Evolutionary conservation across 2,888 invertebrate species (phyloP).

Genomic region (Odontocolon sp.): DNA sequence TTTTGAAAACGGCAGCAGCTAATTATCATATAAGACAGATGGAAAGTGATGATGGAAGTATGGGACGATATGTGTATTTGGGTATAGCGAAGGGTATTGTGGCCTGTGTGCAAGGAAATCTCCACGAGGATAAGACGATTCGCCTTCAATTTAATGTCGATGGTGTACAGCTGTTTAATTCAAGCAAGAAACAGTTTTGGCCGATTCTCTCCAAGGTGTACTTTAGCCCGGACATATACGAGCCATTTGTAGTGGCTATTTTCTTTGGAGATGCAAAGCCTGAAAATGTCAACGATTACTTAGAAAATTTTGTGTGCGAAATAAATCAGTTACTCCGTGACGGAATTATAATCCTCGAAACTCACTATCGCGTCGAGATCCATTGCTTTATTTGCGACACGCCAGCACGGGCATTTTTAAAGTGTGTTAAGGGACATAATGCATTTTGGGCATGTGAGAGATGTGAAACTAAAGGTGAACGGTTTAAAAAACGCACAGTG

Average conservation of each 20-base stretch:
- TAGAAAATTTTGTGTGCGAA: slow-evolving; percentile 57
- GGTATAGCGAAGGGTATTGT: slow-evolving; percentile 26
- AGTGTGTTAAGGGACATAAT: slow-evolving; percentile 56
- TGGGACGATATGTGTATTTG: slow-evolving; percentile 50
- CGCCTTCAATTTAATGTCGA: slow-evolving; percentile 52
- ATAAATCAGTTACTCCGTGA: slow-evolving; percentile 39
- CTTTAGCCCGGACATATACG: slow-evolving; percentile 53
- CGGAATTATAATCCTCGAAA: slow-evolving; percentile 49
- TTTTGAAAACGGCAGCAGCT: slow-evolving; percentile 36
- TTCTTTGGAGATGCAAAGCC: slow-evolving; percentile 63
- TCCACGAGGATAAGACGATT: slow-evolving; percentile 44
- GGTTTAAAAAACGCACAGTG: slow-evolving; percentile 22
- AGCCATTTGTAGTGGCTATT: slow-evolving; percentile 59
- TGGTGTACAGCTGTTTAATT: slow-evolving; percentile 56
- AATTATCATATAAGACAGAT: slow-evolving; percentile 31
- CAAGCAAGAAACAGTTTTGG: slow-evolving; percentile 52
- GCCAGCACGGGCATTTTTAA: slow-evolving; percentile 60
- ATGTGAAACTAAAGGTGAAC: slow-evolving; percentile 50
- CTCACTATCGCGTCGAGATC: slow-evolving; percentile 38
- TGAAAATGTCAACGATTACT: slow-evolving; percentile 43
- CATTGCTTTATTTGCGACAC: slow-evolving; percentile 60
- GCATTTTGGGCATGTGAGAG: slow-evolving; percentile 61
- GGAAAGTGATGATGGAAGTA: slow-evolving; percentile 23
- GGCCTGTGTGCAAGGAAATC: slow-evolving; percentile 36
- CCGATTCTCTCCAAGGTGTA: slow-evolving; percentile 58